phyloP scores from a whole-genome alignment of 2,888 invertebrate genomes.

The Ganaspis brasiliensis region DNA sequence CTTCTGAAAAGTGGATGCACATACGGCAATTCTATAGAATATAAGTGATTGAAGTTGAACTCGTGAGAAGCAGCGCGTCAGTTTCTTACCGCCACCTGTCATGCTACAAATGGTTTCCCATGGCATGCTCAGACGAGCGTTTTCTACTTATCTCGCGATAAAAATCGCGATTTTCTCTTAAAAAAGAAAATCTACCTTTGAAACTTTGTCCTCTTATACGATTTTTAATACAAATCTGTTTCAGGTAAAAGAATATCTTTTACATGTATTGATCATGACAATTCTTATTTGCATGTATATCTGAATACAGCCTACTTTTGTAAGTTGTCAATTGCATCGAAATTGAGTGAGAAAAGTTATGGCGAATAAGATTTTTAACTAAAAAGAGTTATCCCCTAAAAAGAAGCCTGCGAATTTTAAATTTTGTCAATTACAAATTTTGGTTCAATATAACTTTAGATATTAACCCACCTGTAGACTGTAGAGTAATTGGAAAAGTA shows the following conservation, averaged over 20 bases:
- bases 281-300: neutral
- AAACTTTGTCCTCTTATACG: conserved; percentile 20
- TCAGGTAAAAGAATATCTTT: neutral
- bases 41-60: conserved; percentile 29
- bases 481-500: no score
- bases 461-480: no score
- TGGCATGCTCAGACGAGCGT: conserved; percentile 17
- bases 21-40: conserved; percentile 10
- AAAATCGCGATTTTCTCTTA: neutral
- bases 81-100: conserved; percentile 20
- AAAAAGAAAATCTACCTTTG: neutral
- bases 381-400: no score
- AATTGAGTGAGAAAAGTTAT: neutral
- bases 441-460: no score
- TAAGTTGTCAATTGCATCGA: neutral
- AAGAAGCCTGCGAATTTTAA: no score
- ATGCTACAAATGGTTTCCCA: conserved; percentile 30
- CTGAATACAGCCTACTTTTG: no score
- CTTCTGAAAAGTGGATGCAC: conserved; percentile 23
- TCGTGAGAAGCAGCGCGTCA: conserved; percentile 28
- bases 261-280: neutral
- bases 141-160: neutral
- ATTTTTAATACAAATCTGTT: neutral
- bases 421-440: no score
- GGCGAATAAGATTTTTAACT: no score